These are phyloP conservation scores for Nothura maculosa DNA, from an alignment of 2,797 vertebrate species.

Conservation along the genomic window DNA sequence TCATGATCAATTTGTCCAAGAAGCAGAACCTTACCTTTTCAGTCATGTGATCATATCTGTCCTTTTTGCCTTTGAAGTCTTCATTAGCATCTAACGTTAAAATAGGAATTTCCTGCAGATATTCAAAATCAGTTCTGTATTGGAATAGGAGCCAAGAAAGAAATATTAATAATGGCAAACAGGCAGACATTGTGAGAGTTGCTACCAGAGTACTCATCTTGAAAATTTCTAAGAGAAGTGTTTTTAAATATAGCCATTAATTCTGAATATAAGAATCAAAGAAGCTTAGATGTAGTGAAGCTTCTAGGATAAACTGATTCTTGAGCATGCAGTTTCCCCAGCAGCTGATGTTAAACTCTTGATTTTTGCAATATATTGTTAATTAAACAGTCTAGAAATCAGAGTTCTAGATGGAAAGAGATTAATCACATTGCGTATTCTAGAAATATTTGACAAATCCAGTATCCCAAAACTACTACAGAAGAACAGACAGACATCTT, in stretches of 20 bases:
- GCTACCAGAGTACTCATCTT: background rate
- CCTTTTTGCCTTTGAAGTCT: constrained; percentile 85
- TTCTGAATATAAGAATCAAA: background rate
- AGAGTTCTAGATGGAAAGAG: background rate
- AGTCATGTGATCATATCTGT: constrained; percentile 84
- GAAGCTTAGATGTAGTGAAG: background rate
- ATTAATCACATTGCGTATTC: accelerated
- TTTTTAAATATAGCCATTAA: background rate
- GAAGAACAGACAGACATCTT: accelerated
- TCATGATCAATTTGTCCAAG: background rate
- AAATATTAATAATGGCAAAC: background rate
- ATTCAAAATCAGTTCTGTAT: constrained; percentile 89
- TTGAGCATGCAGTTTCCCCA: background rate
- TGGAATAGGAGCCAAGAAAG: constrained; percentile 27
- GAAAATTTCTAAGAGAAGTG: background rate
- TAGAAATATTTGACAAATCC: accelerated
- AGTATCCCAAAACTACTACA: background rate
- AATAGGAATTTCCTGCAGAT: constrained; percentile 89
- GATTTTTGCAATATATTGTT: background rate
- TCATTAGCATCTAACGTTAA: constrained; percentile 92
- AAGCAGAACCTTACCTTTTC: constrained; percentile 96
- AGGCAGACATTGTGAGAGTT: background rate
- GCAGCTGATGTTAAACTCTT: accelerated
- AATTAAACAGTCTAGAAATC: background rate
- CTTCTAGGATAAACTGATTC: background rate